Base-by-base conservation (phyloP, 2,888 invertebrate genomes). In the Piscicola geometra region DNA sequence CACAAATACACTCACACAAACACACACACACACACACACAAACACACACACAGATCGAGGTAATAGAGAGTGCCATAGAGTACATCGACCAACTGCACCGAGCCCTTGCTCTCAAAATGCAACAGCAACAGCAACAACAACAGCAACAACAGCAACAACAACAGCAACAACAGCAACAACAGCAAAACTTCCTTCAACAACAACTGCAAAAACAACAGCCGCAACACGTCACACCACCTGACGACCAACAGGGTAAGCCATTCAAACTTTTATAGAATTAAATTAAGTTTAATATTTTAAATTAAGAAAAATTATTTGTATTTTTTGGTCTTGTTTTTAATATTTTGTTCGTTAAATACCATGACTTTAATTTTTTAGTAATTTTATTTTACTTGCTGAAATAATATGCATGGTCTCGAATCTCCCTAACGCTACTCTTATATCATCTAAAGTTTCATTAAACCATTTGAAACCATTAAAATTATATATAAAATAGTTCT, bases 11-110 rank as follows among this genome's bases (percentile, higher is more conserved):
- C n/a, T n/a, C n/a, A n/a, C n/a, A n/a, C n/a, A n/a, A n/a, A n/a
- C n/a, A n/a, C n/a, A n/a, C n/a, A n/a, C n/a, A n/a, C n/a, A n/a
- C n/a, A n/a, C n/a, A n/a, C n/a, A n/a, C n/a, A n/a, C n/a, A n/a
- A n/a, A n/a, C 60, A 15, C 5, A 15, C 60, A 25, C 60, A 21
- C 60, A 76, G 76, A 50, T 76, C 18, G 64, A 72, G 36, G 73
- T 76, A 3, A 76, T 76, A 33, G 76, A 76, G 67, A 67, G 50
- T 21, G 73, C 76, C 18, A 76, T 76, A 28, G 64, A 47, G 1
- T 76, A 76, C 69, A 76, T 76, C 28, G 76, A 76, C 41, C 76
- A 76, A 47, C 33, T 76, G 52, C 76, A 76, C 41, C 35, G 68
- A 18, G 76, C 76, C 0, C 68, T 76, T 32, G 68, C 76, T 32